Percentiles rank a stretch among this genome's conserved stretches.
These are phyloP conservation scores for Mobula birostris DNA, from an alignment of 2,113 vertebrate species.

Conservation along the genomic window DNA sequence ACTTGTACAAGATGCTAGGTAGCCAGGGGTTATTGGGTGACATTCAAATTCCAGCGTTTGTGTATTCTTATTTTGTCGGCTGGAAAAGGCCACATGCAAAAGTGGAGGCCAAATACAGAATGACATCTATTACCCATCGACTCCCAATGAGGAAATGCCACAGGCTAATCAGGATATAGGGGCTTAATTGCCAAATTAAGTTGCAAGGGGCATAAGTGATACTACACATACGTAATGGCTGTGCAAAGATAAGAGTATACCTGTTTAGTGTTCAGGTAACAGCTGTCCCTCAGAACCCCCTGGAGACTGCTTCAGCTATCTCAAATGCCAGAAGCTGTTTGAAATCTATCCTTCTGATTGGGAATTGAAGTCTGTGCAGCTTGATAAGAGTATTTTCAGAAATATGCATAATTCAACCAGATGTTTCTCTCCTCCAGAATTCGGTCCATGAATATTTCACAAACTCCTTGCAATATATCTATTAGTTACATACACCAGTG, in stretches of 20 bases:
- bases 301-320: neutral
- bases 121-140: neutral
- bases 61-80: neutral
- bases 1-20: neutral
- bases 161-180: neutral
- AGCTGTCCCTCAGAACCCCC: neutral
- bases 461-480: neutral
- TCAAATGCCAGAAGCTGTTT: neutral
- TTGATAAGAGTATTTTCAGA: constrained; percentile 9
- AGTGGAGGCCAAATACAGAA: neutral
- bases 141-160: neutral
- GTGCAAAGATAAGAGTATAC: constrained; percentile 10
- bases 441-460: neutral
- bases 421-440: constrained; percentile 6
- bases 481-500: neutral
- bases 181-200: neutral
- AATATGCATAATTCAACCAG: constrained; percentile 1
- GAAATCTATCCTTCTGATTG: constrained; percentile 14
- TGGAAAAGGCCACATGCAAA: neutral
- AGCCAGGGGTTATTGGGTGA: neutral
- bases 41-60: neutral
- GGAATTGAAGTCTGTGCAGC: constrained; percentile 1
- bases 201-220: constrained; percentile 15
- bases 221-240: neutral
- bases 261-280: neutral